Percentiles rank a stretch among this genome's conserved stretches.
Conservation (phyloP, 2,113 vertebrate genomes). For the Phylloscopus whistleri region DNA sequence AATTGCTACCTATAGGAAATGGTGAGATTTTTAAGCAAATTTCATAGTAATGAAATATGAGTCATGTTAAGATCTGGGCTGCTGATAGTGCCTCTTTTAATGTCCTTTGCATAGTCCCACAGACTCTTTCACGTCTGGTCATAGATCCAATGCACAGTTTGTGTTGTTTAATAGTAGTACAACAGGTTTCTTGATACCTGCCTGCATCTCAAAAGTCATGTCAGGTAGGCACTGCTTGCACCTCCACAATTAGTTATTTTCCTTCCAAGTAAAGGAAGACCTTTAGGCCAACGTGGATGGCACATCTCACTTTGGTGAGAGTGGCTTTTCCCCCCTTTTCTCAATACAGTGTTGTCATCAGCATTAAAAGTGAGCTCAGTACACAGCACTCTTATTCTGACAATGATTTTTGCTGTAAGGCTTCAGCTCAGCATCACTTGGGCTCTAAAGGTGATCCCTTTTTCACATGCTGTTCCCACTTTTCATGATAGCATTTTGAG, state of each 20-base stretch:
- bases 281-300: neutral
- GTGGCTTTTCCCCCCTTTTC: neutral
- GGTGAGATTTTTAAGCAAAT: constrained; percentile 24
- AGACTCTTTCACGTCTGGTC: neutral
- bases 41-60: constrained; percentile 16
- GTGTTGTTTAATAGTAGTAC: neutral
- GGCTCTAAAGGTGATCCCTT: neutral
- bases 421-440: neutral
- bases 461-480: neutral
- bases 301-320: neutral
- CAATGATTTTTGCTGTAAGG: neutral
- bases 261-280: neutral
- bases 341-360: neutral
- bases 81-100: neutral
- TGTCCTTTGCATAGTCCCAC: constrained; percentile 16
- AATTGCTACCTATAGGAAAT: neutral
- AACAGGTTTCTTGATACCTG: neutral
- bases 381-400: neutral
- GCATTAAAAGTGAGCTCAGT: neutral
- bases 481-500: neutral
- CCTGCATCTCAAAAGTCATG: neutral
- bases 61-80: neutral
- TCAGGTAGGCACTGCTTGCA: neutral
- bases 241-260: neutral
- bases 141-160: neutral